Evolutionary conservation across 2,113 vertebrate genomes (phyloP), one percentile per base, ranked within the genome.

Genomic region (Catharus bicknelli): DNA sequence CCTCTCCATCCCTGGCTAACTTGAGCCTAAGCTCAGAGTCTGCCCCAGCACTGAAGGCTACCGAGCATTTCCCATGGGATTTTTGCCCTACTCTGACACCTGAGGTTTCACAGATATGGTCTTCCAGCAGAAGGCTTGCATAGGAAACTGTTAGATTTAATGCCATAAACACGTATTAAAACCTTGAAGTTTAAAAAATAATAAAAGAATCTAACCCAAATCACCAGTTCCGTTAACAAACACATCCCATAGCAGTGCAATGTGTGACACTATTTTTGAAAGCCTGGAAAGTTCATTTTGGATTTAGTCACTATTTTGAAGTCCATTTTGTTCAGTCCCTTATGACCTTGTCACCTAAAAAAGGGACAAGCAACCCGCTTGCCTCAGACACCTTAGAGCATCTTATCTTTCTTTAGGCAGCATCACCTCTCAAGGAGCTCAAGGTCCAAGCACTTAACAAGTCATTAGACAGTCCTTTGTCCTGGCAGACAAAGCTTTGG

Each of bases 71-170:
- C 57, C 32, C 23, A 42, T 5, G 3, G 11, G 10, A 30, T n/a
- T 50, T 42, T 12, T 47, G 47, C 10, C 21, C 7, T 3, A 1
- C 34, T 25, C 17, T 20, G 53, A 34, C 23, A 78, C 8, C 45
- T 1, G 2, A 57, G 6, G 6, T 79, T 72, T 83, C n/a, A 79
- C 27, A 74, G 43, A 18, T 16, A 26, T 0, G 0, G 2, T 29
- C 26, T 55, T 29, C 32, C 42, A 73, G 59, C 50, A 80, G 29
- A 57, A 66, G 9, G 13, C 29, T 30, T 34, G 29, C 17, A 42
- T 10, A 75, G 12, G 10, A n/a, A 75, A 14, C 20, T 8, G 3
- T n/a, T 11, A 18, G 10, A 34, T 45, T 58, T 38, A 34, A 38
- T 43, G 25, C 15, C 45, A 4, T 25, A 57, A 90, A 30, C 3